Base-by-base conservation (phyloP, 2,797 vertebrate species). In the Cephalopachus bancanus region DNA sequence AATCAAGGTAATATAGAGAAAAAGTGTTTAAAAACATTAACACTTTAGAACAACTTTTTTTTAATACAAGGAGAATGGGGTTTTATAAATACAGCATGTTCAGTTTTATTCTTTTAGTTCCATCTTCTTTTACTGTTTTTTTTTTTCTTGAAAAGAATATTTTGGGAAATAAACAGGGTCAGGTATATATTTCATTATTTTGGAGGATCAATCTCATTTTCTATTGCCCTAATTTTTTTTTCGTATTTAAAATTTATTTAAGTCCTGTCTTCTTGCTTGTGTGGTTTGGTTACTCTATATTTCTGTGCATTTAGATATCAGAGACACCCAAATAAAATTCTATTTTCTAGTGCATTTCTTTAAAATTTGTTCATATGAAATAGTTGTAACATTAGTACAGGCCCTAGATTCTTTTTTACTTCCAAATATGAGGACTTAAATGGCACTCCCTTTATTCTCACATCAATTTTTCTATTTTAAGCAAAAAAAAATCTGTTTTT, bases 391-490 rank as follows among this genome's bases (percentile, higher is more conserved):
- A 62, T 59, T 95, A 78, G 37, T 76, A 89, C 10, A 30, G 16
- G 14, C 2, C 9, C 28, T 90, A 91, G 49, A 0, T 71, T 87
- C 33, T 28, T 71, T 44, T 92, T 9, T 84, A 79, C 64, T 93
- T 14, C 64, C 5, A 72, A 83, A 91, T 83, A 92, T 76, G 5
- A 94, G 20, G 22, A 93, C 24, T 89, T 86, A 15, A 24, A 57
- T 74, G 30, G 7, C 3, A 67, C 72, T 84, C 57, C 81, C 57
- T 86, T 84, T 84, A 88, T 10, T 79, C 1, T 1, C 11, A 83
- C 4, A 33, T 72, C 33, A 91, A 22, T 72, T 79, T 96, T 51
- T 72, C 74, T 78, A 76, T 51, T 76, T 90, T 89, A 84, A 87
- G 8, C 20, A 94, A 84, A 33, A 83, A 89, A 88, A 10, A 49